phyloP scores from a whole-genome alignment of 1,140 invertebrate genomes.

The Rhopalosiphum padi region DNA sequence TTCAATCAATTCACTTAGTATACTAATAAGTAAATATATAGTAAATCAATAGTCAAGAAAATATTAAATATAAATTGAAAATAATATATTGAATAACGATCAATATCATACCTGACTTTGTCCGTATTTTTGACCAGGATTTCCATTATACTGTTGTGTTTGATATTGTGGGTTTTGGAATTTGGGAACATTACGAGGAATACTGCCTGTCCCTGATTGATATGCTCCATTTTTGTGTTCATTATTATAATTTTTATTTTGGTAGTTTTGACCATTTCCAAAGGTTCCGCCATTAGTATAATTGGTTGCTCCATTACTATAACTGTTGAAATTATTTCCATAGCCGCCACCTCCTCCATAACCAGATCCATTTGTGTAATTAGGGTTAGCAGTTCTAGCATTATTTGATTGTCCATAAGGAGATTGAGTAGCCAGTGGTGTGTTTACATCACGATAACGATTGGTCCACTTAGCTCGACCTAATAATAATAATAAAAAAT shows the following conservation, averaged over 20 bases:
- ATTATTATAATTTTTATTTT: conserved; percentile 43
- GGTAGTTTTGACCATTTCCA: conserved; percentile 51
- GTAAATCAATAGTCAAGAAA: background rate
- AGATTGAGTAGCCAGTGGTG: conserved; percentile 29
- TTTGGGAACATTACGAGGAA: conserved; percentile 39
- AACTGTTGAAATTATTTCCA: conserved; percentile 40
- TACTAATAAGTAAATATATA: too few relatives aligned
- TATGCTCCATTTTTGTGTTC: conserved; percentile 50
- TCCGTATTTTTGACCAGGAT: conserved; percentile 57
- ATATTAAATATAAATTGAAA: background rate
- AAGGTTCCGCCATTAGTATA: conserved; percentile 44
- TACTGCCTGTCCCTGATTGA: conserved; percentile 31
- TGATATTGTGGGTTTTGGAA: conserved; percentile 54
- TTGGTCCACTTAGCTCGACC: conserved; percentile 54
- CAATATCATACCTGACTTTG: conserved; percentile 61
- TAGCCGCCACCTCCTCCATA: conserved; percentile 32
- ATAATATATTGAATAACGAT: background rate
- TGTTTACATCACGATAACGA: conserved; percentile 53
- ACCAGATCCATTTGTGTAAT: conserved; percentile 36
- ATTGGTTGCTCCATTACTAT: conserved; percentile 19
- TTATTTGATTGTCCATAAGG: conserved; percentile 49
- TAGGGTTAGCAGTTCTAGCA: conserved; percentile 7
- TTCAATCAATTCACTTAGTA: background rate
- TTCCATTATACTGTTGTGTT: conserved; percentile 42
- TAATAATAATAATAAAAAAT: background rate